Conservation (phyloP, 2,113 vertebrate genomes). For the Muntiacus reevesi region DNA sequence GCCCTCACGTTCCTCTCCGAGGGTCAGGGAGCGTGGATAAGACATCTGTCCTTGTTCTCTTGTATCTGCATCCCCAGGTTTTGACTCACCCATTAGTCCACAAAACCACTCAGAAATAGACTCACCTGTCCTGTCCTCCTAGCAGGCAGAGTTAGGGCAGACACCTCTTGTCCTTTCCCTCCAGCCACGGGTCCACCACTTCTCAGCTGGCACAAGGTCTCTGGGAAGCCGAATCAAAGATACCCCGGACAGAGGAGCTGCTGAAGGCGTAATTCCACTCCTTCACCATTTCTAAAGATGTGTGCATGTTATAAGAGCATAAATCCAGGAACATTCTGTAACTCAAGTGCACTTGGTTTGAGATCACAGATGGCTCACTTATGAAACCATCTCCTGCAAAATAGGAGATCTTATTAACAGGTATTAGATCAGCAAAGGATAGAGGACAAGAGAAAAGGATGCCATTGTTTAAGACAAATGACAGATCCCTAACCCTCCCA, state of each 20-base stretch:
- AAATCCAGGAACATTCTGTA: not conserved
- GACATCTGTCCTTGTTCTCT: not conserved
- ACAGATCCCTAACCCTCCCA: not conserved
- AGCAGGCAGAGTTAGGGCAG: not conserved
- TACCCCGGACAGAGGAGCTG: not conserved
- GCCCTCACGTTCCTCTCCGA: accelerated
- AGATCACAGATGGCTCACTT: not conserved
- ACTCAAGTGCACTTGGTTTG: not conserved
- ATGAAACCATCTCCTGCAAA: not conserved
- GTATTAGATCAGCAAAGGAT: not conserved
- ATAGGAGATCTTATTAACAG: not conserved
- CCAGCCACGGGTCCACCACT: not conserved
- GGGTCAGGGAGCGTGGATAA: accelerated
- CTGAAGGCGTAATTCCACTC: accelerated
- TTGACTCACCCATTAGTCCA: not conserved
- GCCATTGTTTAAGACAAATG: accelerated
- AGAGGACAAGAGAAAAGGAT: not conserved
- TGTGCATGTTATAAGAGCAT: accelerated
- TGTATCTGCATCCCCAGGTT: not conserved
- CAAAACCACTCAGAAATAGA: not conserved
- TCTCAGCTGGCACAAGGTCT: not conserved
- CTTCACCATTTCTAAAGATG: not conserved
- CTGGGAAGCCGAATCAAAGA: not conserved
- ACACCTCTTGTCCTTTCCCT: not conserved
- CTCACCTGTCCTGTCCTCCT: not conserved